phyloP scores from a whole-genome alignment of 1,140 invertebrate genomes.

The Hyposmocoma kahamanoa region DNA sequence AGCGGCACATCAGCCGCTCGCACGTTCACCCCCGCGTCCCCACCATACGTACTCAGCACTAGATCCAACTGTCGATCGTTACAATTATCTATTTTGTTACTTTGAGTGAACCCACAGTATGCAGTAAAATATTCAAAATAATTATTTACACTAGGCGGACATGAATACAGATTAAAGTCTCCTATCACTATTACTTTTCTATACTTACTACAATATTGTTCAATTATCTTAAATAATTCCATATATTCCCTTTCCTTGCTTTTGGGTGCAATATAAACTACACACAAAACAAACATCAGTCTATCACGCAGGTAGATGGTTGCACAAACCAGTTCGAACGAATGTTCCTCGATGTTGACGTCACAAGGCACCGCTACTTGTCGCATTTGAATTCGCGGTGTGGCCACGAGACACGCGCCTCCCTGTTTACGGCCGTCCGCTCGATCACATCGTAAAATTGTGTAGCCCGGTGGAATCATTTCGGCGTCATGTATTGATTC shows the following conservation, averaged over 20 bases:
- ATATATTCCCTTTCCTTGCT: neutral
- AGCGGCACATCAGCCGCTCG: neutral
- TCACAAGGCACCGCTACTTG: neutral
- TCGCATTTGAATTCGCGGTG: neutral
- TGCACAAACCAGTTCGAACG: neutral
- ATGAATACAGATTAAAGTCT: conserved; percentile 5
- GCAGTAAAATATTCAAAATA: conserved; percentile 6
- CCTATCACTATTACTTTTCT: neutral
- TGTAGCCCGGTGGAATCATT: neutral
- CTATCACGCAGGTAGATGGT: neutral
- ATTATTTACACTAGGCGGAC: neutral
- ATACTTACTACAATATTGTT: conserved; percentile 5
- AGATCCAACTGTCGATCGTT: neutral
- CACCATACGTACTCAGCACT: neutral
- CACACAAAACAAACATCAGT: neutral
- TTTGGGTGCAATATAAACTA: neutral
- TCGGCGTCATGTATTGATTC: neutral
- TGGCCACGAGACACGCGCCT: too few species aligned
- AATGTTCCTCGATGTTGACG: neutral
- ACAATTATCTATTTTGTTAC: conserved; percentile 3
- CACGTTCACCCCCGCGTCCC: neutral
- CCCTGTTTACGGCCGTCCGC: too few species aligned
- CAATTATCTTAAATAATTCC: neutral
- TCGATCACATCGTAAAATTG: neutral
- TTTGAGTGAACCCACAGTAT: conserved; percentile 8